These are phyloP conservation scores for Drosophila serrata DNA, from an alignment of 1,140 invertebrate genomes.

Conservation along the genomic window DNA sequence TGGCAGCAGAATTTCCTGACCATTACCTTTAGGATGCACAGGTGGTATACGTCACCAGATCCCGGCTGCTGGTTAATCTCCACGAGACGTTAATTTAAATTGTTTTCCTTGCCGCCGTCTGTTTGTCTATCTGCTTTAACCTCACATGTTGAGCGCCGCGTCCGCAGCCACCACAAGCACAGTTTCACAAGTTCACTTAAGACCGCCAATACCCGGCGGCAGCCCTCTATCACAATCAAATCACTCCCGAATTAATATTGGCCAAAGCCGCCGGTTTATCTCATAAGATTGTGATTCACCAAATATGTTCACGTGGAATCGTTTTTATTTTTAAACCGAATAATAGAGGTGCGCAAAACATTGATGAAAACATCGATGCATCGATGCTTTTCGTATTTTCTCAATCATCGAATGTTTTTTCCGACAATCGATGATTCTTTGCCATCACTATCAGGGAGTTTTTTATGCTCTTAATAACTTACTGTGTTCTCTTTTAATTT, in stretches of 20 bases:
- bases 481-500: too few species aligned
- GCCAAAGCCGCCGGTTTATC: constrained; percentile 46
- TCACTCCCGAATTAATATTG: constrained; percentile 15
- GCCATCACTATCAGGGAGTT: too few species aligned
- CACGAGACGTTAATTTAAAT: constrained; percentile 19
- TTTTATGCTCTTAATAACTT: too few species aligned
- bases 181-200: constrained; percentile 4
- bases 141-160: constrained; percentile 82
- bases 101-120: constrained; percentile 57
- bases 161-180: constrained; percentile 58
- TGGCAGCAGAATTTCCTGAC: constrained; percentile 1
- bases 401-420: too few species aligned
- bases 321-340: too few species aligned
- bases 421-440: too few species aligned
- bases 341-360: too few species aligned
- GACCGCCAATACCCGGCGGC: neutral
- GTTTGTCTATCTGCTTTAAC: constrained; percentile 76
- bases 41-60: constrained; percentile 1
- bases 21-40: constrained; percentile 51
- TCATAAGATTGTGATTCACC: constrained; percentile 68
- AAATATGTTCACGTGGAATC: constrained; percentile 76
- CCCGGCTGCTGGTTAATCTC: constrained; percentile 6
- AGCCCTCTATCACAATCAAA: neutral
- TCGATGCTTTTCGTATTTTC: too few species aligned
- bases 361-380: too few species aligned